A percentile compares a stretch with the other conserved stretches of the same genome.
These are phyloP conservation scores for Rhodinocichla rosea DNA, from an alignment of 2,113 vertebrate genomes.

Conservation along the genomic window DNA sequence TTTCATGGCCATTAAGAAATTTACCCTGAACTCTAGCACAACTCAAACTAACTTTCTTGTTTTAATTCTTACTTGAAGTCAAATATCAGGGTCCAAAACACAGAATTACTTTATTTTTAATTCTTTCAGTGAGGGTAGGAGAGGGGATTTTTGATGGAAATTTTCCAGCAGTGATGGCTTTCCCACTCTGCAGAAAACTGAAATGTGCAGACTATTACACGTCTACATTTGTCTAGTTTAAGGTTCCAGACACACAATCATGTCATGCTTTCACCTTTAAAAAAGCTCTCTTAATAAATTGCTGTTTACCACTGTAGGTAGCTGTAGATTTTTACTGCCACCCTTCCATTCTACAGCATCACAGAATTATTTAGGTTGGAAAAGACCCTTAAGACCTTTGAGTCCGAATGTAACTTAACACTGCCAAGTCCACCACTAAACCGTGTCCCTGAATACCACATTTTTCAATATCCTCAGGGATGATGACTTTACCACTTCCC, in stretches of 20 bases:
- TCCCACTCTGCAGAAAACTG: neutral
- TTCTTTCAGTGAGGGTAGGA: neutral
- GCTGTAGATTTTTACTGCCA: neutral
- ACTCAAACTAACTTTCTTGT: neutral
- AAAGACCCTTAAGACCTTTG: neutral
- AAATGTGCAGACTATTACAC: neutral
- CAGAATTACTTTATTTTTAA: neutral
- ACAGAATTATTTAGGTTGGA: neutral
- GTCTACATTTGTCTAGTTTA: neutral
- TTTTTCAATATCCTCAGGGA: neutral
- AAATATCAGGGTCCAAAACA: neutral
- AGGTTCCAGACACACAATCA: neutral
- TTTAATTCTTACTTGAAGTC: neutral
- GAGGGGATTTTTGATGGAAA: neutral
- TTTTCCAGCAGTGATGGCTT: neutral
- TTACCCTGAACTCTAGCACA: neutral
- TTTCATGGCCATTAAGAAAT: neutral
- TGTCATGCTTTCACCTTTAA: neutral
- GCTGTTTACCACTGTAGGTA: neutral
- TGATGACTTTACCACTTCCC: neutral
- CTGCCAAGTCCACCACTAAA: neutral
- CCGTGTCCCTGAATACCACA: neutral
- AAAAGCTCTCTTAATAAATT: neutral
- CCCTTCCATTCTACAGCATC: neutral
- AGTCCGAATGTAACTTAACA: neutral